Evolutionary conservation across 2,797 vertebrate genomes (phyloP).

Genomic region (Luscinia luscinia): DNA sequence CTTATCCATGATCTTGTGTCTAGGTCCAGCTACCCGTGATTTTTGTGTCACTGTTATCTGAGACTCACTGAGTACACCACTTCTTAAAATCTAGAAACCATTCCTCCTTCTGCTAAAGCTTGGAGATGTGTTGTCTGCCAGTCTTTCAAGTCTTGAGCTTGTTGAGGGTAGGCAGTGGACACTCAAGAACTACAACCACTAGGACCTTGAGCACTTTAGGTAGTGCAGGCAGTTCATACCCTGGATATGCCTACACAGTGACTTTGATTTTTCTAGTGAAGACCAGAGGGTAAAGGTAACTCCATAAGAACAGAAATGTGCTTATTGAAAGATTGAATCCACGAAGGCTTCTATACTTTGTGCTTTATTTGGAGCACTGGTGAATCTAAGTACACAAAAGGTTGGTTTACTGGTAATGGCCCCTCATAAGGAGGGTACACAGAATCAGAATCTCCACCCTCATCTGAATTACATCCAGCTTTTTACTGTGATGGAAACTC

Average conservation of each 20-base stretch:
- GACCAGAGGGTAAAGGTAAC: too few relatives aligned
- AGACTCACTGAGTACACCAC: neutral
- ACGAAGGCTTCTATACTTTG: too few relatives aligned
- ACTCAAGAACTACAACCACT: neutral
- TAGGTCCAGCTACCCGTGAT: neutral
- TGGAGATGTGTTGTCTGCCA: neutral
- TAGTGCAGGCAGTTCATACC: neutral
- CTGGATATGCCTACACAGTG: neutral
- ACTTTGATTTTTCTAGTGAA: too few relatives aligned
- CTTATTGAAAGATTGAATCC: too few relatives aligned
- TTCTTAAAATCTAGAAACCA: neutral
- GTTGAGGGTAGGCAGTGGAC: neutral
- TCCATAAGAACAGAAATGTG: too few relatives aligned
- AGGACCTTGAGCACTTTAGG: neutral
- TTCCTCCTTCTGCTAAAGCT: neutral
- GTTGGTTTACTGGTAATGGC: too few relatives aligned
- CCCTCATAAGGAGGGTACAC: too few relatives aligned
- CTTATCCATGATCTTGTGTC: neutral
- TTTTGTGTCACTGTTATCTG: neutral
- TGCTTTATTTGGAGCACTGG: too few relatives aligned
- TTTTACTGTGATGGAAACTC: too few relatives aligned
- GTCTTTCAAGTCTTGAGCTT: neutral
- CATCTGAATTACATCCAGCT: too few relatives aligned
- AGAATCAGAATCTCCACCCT: too few relatives aligned
- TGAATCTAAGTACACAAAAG: too few relatives aligned